These are phyloP conservation scores for Tympanuchus pallidicinctus DNA, from an alignment of 2,113 vertebrate species.

Conservation along the genomic window DNA sequence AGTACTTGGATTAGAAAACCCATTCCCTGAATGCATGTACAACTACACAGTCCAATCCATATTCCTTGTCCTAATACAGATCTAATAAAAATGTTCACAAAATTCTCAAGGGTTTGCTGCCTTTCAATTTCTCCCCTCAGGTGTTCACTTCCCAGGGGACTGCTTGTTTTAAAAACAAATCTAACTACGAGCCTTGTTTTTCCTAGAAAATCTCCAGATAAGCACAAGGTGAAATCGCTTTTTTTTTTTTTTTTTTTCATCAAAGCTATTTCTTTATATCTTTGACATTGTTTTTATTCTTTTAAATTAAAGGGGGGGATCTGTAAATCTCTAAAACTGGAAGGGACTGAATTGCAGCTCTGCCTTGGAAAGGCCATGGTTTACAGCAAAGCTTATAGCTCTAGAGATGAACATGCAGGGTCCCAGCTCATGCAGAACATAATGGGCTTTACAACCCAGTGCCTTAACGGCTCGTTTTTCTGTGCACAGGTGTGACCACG, in stretches of 20 bases:
- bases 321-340: slow-evolving; percentile 13
- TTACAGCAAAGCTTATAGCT: slow-evolving; percentile 3
- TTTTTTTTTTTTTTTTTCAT: slow-evolving; percentile 4
- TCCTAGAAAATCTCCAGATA: slow-evolving; percentile 61
- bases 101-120: slow-evolving; percentile 44
- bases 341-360: background rate
- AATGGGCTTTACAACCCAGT: background rate
- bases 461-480: background rate
- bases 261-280: slow-evolving; percentile 27
- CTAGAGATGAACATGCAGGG: background rate
- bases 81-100: slow-evolving; percentile 50
- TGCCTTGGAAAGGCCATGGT: background rate
- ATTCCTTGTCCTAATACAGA: slow-evolving; percentile 20
- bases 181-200: slow-evolving; percentile 29
- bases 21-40: background rate
- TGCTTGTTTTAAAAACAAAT: slow-evolving; percentile 56
- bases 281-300: slow-evolving; percentile 17
- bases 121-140: slow-evolving; percentile 44
- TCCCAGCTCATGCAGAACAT: background rate
- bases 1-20: slow-evolving; percentile 13
- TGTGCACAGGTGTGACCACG: background rate
- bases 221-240: background rate
- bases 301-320: slow-evolving; percentile 25
- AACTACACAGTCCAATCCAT: background rate
- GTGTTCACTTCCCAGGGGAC: slow-evolving; percentile 35